phyloP scores from a whole-genome alignment of 2,797 vertebrate species.

The Linurgus olivaceus region DNA sequence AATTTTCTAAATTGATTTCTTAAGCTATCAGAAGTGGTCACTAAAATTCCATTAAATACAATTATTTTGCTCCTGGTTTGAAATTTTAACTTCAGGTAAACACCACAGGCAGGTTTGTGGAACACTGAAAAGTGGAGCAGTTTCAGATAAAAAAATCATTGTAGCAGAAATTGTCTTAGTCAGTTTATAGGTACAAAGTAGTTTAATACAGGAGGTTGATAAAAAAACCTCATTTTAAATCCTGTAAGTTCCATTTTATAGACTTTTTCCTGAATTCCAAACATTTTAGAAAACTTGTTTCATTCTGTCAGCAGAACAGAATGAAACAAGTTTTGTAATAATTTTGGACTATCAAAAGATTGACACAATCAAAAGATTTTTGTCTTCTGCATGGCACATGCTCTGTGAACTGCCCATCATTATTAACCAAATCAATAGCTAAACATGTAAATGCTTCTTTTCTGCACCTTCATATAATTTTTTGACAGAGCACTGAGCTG shows the following conservation, averaged over 20 bases:
- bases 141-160: not conserved
- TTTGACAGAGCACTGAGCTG: not conserved
- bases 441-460: not conserved
- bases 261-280: not conserved
- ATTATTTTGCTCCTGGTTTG: not conserved
- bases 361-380: not conserved
- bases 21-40: not conserved
- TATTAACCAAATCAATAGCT: not conserved
- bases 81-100: not conserved
- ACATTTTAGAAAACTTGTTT: not conserved
- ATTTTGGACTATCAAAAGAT: not conserved
- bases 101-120: not conserved
- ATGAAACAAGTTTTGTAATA: not conserved
- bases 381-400: not conserved
- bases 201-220: not conserved
- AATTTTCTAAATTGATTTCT: not conserved
- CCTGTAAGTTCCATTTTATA: not conserved
- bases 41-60: not conserved
- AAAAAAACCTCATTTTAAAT: not conserved
- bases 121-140: not conserved
- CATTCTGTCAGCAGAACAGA: not conserved
- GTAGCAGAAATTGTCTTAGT: not conserved
- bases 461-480: not conserved
- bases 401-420: not conserved
- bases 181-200: not conserved